Conservation (phyloP, 2,888 invertebrate genomes). For the Cataglyphis rosenhaueri region DNA sequence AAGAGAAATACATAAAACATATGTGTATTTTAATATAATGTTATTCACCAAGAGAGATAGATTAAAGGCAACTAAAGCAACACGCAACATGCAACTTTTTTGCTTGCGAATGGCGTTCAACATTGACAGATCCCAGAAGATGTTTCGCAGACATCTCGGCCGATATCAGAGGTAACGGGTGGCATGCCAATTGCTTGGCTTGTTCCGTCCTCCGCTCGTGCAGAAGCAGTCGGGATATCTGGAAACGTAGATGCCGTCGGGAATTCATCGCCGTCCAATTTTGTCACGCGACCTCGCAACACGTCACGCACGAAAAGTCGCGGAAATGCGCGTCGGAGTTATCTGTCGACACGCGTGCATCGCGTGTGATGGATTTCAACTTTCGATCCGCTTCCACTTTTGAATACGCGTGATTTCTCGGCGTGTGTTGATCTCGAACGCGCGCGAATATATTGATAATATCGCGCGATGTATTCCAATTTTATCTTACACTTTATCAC, state of each 20-base stretch:
- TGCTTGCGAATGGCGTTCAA: conserved; percentile 20
- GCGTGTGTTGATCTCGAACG: background rate
- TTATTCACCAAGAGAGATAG: background rate
- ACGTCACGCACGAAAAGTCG: conserved; percentile 54
- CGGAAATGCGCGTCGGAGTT: conserved; percentile 45
- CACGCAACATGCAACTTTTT: background rate
- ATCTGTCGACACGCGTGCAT: conserved; percentile 50
- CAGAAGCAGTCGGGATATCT: conserved; percentile 45
- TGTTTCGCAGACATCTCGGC: conserved; percentile 38
- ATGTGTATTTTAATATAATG: background rate
- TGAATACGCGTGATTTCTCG: conserved; percentile 9
- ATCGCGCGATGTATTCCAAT: background rate
- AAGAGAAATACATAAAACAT: background rate
- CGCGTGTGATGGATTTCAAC: conserved; percentile 42
- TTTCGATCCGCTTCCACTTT: conserved; percentile 9
- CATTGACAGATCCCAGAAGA: conserved; percentile 38
- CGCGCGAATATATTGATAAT: conserved; percentile 12
- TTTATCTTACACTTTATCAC: background rate
- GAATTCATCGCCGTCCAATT: conserved; percentile 59
- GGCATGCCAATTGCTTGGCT: conserved; percentile 41
- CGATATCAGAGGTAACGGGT: conserved; percentile 42
- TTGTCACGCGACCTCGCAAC: conserved; percentile 57
- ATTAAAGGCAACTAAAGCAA: background rate
- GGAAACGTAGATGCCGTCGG: conserved; percentile 34
- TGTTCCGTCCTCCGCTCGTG: conserved; percentile 31